Evolutionary conservation across 2,888 invertebrate genomes (phyloP).

Genomic region (Tenthredo livida): DNA sequence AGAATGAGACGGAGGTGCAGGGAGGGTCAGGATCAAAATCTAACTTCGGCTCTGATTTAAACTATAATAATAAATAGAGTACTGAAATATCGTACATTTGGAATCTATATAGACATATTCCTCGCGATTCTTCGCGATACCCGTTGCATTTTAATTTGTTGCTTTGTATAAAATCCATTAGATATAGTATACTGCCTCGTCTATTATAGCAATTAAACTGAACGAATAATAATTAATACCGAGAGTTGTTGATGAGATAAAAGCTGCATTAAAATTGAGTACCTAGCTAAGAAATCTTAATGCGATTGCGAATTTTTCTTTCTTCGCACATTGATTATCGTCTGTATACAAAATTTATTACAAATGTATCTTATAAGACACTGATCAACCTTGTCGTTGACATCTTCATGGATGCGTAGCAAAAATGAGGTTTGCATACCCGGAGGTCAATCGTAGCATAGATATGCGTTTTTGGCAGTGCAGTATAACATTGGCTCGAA

Average conservation of each 20-base stretch:
- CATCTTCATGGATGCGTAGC: background rate
- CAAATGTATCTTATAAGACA: background rate
- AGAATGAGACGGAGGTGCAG: too few species aligned
- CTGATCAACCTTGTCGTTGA: constrained; percentile 24
- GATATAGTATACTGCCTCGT: background rate
- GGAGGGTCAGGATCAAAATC: too few species aligned
- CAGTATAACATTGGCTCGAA: background rate
- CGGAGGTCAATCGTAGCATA: constrained; percentile 19
- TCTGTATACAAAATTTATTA: background rate
- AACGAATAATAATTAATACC: background rate
- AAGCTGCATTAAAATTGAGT: background rate
- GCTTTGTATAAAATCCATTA: background rate
- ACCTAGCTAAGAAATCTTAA: background rate
- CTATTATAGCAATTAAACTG: background rate
- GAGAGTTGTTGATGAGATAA: background rate
- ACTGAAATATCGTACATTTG: background rate
- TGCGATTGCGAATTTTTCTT: background rate
- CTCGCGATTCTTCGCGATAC: too few species aligned
- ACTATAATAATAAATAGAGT: background rate
- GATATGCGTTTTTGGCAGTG: constrained; percentile 41
- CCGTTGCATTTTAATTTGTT: background rate
- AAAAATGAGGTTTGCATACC: constrained; percentile 24
- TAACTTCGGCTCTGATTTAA: background rate
- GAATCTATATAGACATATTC: background rate
- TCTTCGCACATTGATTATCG: background rate